phyloP scores from a whole-genome alignment of 2,888 invertebrate genomes.

The Apamea sordens region DNA sequence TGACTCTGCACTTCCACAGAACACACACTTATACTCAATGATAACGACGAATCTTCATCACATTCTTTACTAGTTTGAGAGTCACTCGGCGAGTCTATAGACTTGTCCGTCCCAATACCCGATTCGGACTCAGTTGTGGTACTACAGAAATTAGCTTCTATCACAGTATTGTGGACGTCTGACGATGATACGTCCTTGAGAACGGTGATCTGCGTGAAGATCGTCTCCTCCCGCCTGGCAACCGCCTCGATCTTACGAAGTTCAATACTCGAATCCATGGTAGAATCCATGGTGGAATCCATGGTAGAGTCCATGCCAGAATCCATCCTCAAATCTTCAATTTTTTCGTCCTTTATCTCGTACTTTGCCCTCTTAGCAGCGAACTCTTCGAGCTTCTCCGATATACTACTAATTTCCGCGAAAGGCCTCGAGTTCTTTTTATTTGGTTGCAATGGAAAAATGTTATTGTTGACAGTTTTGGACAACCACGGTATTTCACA shows the following conservation, averaged over 20 bases:
- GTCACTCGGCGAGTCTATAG: conserved; percentile 87
- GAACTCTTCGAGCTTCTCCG: conserved; percentile 80
- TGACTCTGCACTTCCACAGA: conserved; percentile 85
- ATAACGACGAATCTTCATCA: conserved; percentile 87
- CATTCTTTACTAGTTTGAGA: conserved; percentile 88
- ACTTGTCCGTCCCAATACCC: conserved; percentile 88
- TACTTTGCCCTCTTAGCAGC: conserved; percentile 69
- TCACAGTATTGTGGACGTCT: conserved; percentile 84
- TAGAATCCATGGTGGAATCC: conserved; percentile 67
- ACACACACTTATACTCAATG: conserved; percentile 85
- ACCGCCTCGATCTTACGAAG: conserved; percentile 83
- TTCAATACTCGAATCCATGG: conserved; percentile 71
- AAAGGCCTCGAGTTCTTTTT: conserved; percentile 85
- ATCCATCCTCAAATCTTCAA: conserved; percentile 65
- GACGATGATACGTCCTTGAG: conserved; percentile 85
- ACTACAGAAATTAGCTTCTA: conserved; percentile 86
- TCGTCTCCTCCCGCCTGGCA: conserved; percentile 84
- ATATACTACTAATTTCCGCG: conserved; percentile 84
- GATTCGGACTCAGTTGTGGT: conserved; percentile 87
- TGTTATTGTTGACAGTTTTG: conserved; percentile 88
- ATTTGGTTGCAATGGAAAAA: conserved; percentile 82
- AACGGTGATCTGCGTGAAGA: conserved; percentile 88
- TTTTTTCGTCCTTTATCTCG: conserved; percentile 53
- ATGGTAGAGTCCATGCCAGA: conserved; percentile 68
- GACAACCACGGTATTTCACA: conserved; percentile 89